Evolutionary conservation across 2,888 invertebrate species (phyloP).

Genomic region (Tipula unca): DNA sequence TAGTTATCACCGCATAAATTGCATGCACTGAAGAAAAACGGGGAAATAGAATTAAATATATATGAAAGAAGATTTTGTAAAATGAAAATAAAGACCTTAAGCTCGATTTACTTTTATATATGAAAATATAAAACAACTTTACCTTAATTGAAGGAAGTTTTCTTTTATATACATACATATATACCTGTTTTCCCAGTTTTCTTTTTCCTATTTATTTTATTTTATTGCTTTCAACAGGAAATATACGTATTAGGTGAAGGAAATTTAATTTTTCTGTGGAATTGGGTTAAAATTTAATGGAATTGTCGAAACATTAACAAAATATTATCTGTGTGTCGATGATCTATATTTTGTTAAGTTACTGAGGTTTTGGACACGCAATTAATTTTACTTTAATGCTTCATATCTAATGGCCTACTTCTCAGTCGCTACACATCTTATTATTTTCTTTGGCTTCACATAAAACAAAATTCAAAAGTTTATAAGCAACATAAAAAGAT

Average conservation of each 20-base stretch:
- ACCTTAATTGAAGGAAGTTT: background rate
- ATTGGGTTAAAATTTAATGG: background rate
- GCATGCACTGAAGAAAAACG: background rate
- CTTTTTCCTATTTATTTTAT: background rate
- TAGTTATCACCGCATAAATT: background rate
- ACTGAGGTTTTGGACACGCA: background rate
- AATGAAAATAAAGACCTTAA: background rate
- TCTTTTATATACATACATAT: too few relatives aligned
- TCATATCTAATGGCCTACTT: too few relatives aligned
- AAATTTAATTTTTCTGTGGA: background rate
- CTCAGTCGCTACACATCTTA: too few relatives aligned
- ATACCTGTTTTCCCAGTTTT: background rate
- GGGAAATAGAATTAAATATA: background rate
- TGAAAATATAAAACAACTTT: background rate
- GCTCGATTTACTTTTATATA: background rate
- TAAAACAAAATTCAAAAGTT: too few relatives aligned
- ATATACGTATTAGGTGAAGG: background rate
- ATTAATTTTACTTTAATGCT: background rate
- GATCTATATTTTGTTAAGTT: background rate
- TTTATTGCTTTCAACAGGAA: background rate
- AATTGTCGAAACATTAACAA: background rate
- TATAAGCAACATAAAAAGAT: too few relatives aligned
- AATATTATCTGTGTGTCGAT: background rate
- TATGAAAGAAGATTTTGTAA: background rate
- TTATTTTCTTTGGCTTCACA: too few relatives aligned